These are phyloP conservation scores for Apus apus DNA, from an alignment of 2,113 vertebrate species.

Conservation along the genomic window DNA sequence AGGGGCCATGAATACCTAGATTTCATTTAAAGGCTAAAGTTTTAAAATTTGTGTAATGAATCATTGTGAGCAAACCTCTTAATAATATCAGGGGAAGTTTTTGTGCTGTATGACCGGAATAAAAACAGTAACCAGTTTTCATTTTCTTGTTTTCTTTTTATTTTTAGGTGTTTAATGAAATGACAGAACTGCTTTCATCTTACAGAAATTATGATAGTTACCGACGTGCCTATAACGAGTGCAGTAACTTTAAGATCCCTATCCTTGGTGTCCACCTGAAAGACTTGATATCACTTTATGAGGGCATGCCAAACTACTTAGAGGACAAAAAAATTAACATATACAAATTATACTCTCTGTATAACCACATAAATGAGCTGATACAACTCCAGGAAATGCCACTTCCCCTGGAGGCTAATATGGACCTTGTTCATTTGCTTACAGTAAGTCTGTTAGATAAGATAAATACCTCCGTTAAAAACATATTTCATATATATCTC, in stretches of 20 bases:
- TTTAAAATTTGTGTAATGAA: background rate
- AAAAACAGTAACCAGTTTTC: background rate
- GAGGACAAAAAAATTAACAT: constrained; percentile 92
- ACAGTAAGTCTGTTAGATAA: constrained; percentile 79
- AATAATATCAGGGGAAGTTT: background rate
- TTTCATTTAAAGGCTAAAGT: background rate
- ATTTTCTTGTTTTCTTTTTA: constrained; percentile 17
- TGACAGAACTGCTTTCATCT: constrained; percentile 95
- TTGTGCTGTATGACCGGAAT: background rate
- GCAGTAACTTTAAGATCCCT: constrained; percentile 91
- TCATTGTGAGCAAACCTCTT: background rate
- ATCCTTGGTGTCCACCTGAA: constrained; percentile 96
- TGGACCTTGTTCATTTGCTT: constrained; percentile 93
- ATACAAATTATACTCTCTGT: constrained; percentile 90
- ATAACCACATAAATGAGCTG: constrained; percentile 91
- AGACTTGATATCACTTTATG: constrained; percentile 92
- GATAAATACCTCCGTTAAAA: background rate
- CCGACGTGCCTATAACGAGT: constrained; percentile 86
- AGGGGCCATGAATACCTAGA: background rate
- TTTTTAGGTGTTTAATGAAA: constrained; percentile 89
- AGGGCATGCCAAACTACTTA: constrained; percentile 91
- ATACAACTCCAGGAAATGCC: constrained; percentile 91
- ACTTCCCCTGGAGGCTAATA: constrained; percentile 91
- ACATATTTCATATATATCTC: background rate
- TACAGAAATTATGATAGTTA: constrained; percentile 95